A percentile compares a stretch with the other conserved stretches of the same genome.
Conservation (phyloP, 2,888 invertebrate species). For the Pristionchus entomophagus region DNA sequence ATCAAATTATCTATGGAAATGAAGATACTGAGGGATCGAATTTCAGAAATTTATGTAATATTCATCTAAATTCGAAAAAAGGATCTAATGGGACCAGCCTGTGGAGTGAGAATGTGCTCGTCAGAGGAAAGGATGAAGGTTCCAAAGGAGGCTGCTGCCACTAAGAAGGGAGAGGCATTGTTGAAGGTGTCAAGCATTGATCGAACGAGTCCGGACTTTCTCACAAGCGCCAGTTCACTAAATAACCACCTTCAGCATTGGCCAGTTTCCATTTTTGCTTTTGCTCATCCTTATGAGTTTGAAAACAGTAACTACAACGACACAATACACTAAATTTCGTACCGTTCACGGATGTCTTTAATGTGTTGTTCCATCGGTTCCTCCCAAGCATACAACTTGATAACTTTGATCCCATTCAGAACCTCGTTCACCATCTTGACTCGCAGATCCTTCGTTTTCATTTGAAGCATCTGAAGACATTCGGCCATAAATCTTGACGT, state of each 20-base stretch:
- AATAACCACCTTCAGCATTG: neutral
- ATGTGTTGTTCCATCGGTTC: conserved; percentile 82
- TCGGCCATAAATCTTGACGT: too few relatives aligned
- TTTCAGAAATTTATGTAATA: too few relatives aligned
- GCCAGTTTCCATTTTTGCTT: neutral
- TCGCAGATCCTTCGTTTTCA: conserved; percentile 93
- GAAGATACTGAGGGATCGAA: neutral
- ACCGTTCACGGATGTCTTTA: conserved; percentile 85
- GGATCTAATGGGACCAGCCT: conserved; percentile 43
- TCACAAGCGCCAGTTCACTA: conserved; percentile 86
- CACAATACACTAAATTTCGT: neutral
- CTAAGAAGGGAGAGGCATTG: conserved; percentile 95
- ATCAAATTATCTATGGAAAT: too few relatives aligned
- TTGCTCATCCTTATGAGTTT: neutral
- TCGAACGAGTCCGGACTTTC: conserved; percentile 90
- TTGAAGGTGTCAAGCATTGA: conserved; percentile 93
- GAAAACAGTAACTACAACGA: neutral
- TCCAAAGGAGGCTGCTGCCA: conserved; percentile 88
- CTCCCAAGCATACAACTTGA: conserved; percentile 80
- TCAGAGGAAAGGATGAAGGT: conserved; percentile 83
- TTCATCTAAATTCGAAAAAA: neutral
- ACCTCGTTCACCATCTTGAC: conserved; percentile 95
- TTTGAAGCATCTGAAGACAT: conserved; percentile 84
- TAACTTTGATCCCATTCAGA: conserved; percentile 88
- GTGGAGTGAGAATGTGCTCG: conserved; percentile 65